A percentile compares a stretch with the other conserved stretches of the same genome.
Evolutionary conservation across 2,888 invertebrate species (phyloP).

Genomic region (Acanthosoma haemorrhoidale): DNA sequence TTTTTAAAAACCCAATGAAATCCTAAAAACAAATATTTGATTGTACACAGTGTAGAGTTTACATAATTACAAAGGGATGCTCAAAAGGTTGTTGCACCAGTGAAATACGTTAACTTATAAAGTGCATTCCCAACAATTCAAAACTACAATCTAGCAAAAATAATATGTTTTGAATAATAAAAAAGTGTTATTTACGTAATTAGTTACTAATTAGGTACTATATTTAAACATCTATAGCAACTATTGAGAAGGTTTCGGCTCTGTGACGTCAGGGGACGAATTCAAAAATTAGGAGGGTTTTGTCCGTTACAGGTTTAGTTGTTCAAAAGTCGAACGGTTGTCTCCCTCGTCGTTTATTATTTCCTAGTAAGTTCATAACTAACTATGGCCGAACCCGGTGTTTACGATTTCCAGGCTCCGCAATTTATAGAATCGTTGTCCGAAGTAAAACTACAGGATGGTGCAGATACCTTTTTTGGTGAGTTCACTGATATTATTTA

Average conservation of each 20-base stretch:
- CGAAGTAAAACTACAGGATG: slow-evolving; percentile 9
- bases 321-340: accelerated
- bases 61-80: no score
- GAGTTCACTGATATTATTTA: no score
- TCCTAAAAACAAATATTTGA: no score
- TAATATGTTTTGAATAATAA: no score
- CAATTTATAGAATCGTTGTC: slow-evolving; percentile 9
- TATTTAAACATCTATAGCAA: neutral
- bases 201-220: no score
- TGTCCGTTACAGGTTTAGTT: neutral
- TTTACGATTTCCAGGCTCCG: slow-evolving; percentile 7
- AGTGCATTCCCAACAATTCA: no score
- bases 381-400: neutral
- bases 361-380: neutral
- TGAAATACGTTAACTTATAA: no score
- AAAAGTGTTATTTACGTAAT: no score
- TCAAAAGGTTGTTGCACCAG: no score
- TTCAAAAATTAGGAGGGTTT: neutral
- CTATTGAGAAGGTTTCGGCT: neutral
- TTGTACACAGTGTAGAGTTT: no score
- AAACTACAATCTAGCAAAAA: no score
- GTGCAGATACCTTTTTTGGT: slow-evolving; percentile 22
- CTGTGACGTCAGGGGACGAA: neutral
- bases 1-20: no score
- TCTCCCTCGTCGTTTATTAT: neutral